phyloP scores from a whole-genome alignment of 2,113 vertebrate species.

The Dromiciops gliroides region DNA sequence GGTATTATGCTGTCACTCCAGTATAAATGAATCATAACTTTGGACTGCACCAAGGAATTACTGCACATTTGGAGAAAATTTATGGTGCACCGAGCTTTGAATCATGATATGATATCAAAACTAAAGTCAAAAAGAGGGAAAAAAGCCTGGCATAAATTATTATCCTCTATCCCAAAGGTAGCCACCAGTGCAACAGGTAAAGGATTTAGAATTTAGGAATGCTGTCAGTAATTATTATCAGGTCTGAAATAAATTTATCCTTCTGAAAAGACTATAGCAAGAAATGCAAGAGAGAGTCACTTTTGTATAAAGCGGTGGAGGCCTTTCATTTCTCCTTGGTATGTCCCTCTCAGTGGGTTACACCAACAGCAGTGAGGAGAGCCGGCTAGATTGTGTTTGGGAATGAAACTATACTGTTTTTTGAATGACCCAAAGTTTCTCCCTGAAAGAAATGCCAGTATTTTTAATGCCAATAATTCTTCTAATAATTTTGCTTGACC shows the following conservation, averaged over 20 bases:
- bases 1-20: slow-evolving; percentile 99
- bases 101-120: slow-evolving; percentile 98
- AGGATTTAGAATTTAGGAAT: slow-evolving; percentile 70
- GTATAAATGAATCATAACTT: slow-evolving; percentile 99
- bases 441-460: not conserved
- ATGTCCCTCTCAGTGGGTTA: not conserved
- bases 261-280: slow-evolving; percentile 40
- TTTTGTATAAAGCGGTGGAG: not conserved
- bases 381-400: not conserved
- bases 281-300: not conserved
- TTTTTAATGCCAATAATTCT: not conserved
- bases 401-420: not conserved
- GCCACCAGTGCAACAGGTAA: slow-evolving; percentile 75
- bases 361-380: not conserved
- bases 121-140: slow-evolving; percentile 88
- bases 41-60: slow-evolving; percentile 97
- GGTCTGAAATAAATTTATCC: slow-evolving; percentile 52
- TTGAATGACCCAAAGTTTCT: not conserved
- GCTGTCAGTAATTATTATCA: slow-evolving; percentile 71
- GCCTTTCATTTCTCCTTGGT: slow-evolving; percentile 23
- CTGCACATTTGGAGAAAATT: slow-evolving; percentile 98
- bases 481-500: not conserved
- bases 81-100: slow-evolving; percentile 94
- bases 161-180: slow-evolving; percentile 74
- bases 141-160: slow-evolving; percentile 94